Conservation (phyloP, 2,797 vertebrate species). For the Smutsia temminckii region DNA sequence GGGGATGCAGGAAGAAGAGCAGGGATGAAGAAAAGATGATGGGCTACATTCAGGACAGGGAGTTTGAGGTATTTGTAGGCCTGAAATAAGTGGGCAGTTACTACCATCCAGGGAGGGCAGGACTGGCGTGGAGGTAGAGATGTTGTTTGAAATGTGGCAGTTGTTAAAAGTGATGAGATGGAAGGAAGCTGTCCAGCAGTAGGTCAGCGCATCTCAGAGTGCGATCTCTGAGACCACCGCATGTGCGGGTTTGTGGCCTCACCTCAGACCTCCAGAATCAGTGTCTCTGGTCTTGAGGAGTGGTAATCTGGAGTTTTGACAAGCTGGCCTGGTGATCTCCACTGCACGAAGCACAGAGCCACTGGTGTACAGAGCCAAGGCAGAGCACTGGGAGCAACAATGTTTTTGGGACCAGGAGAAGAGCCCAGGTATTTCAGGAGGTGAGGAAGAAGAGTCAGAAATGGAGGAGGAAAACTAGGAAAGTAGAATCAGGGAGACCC, state of each 20-base stretch:
- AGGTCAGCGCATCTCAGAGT: neutral
- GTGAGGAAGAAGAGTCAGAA: neutral
- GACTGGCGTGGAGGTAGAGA: neutral
- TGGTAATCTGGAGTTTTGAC: neutral
- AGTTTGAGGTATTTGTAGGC: neutral
- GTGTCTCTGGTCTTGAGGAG: neutral
- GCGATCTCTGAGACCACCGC: neutral
- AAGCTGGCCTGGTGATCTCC: neutral
- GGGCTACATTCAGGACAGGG: neutral
- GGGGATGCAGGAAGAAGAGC: neutral
- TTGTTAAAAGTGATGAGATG: neutral
- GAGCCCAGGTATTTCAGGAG: neutral
- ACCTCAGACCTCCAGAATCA: neutral
- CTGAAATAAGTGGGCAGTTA: neutral
- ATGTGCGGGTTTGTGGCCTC: accelerated
- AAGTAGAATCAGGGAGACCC: neutral
- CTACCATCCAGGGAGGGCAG: neutral
- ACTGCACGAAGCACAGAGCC: neutral
- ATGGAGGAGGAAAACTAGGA: neutral
- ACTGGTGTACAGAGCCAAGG: neutral
- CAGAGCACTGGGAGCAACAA: neutral
- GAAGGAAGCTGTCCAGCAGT: neutral
- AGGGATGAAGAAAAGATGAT: neutral
- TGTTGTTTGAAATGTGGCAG: neutral
- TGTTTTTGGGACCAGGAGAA: neutral